These are phyloP conservation scores for Myotis myotis DNA, from an alignment of 2,797 vertebrate species.

Conservation along the genomic window DNA sequence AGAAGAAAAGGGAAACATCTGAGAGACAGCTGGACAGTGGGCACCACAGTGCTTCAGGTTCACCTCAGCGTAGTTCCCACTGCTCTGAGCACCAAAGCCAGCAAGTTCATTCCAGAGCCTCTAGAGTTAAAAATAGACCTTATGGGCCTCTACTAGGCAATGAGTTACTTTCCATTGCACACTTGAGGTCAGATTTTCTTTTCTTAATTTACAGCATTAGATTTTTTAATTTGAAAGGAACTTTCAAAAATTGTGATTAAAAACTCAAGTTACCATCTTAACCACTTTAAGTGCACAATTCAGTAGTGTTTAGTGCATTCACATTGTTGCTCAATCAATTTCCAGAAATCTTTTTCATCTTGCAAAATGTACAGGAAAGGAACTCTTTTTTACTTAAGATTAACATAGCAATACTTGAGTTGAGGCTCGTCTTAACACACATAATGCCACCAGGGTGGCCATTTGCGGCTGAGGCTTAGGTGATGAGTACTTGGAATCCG, in stretches of 20 bases:
- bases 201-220: constrained; percentile 13
- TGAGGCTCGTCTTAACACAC: not conserved
- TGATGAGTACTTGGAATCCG: not conserved
- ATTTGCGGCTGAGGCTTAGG: not conserved
- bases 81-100: not conserved
- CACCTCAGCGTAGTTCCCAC: not conserved
- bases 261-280: not conserved
- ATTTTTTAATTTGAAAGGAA: not conserved
- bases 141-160: not conserved
- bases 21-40: not conserved
- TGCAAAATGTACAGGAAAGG: not conserved
- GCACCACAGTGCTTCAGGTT: not conserved
- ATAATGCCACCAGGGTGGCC: not conserved
- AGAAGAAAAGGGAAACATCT: not conserved
- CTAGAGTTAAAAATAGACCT: constrained; percentile 1
- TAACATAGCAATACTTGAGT: not conserved
- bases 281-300: constrained; percentile 6
- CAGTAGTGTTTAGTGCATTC: not conserved
- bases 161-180: not conserved
- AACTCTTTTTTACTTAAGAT: not conserved
- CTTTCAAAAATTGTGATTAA: not conserved
- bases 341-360: not conserved
- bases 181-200: not conserved
- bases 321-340: not conserved
- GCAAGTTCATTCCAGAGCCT: not conserved